Evolutionary conservation across 2,888 invertebrate genomes (phyloP), one percentile per base, ranked within the genome.

Genomic region (Apotomis turbidana): DNA sequence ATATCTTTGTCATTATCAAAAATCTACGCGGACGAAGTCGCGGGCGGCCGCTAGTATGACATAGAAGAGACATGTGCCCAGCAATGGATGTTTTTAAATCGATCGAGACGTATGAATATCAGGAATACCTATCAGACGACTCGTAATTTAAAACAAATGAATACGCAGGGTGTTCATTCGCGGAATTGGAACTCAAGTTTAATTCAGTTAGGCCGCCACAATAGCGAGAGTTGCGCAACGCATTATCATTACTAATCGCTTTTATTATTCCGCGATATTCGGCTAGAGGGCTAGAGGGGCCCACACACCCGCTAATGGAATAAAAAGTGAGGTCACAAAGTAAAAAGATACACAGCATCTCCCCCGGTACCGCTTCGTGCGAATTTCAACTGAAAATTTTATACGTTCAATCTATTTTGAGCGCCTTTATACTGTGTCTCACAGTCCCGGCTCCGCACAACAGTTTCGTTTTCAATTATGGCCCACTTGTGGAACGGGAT

Each of bases 241-340:
- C 85, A 89, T 91, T 91, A 91, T 91, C 91, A 89, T 92, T 91
- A 91, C 90, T 92, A 92, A 90, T 91, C 91, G 91, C 90, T 88
- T 92, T 91, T 93, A 92, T 91, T 93, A 93, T 93, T 93, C 90
- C 87, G 89, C 85, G 89, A 91, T 92, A 92, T 93, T 93, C 88
- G 91, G 89, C 91, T 90, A 89, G 87, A 89, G 92, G 91, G 89
- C 91, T 90, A 88, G 87, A 90, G 91, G 91, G 92, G 90, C 87
- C 86, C 90, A 90, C 91, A 90, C 87, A 89, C 88, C 83, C 90
- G 88, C 89, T 93, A 93, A 93, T 93, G 92, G 93, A 93, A 93
- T 93, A 93, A 93, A 93, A 93, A 93, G 93, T 92, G 92, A 93
- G 93, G 91, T 93, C 89, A 90, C 92, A 91, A 90, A 91, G 91